Base-by-base conservation (phyloP, 2,113 vertebrate species). In the Eulacestoma nigropectus region DNA sequence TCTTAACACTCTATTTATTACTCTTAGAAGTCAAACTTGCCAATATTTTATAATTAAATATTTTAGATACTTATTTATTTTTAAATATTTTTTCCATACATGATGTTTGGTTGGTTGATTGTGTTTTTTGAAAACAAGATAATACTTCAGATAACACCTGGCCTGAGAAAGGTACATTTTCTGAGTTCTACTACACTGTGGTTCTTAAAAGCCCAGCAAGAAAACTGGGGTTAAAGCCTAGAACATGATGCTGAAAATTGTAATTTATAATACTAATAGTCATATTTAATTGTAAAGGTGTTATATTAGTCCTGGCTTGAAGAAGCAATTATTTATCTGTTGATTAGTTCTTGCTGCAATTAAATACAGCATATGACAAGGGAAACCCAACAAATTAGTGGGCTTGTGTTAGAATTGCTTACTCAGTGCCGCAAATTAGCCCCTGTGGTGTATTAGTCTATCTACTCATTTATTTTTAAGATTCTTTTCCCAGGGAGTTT, bases 401-500 rank as follows among this genome's bases (percentile, higher is more conserved):
- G 16, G 47, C 50, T 55, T 68, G 23, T 67, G 39, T 95, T 91
- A 57, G n/a, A 87, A 85, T 27, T 91, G 53, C 41, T 84, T 79
- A 42, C 27, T 87, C 67, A 1, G 1, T 72, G 55, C 74, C 0
- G 0, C 67, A 79, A 55, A 93, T 93, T 79, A 89, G 23, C 37
- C 82, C 39, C 68, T 50, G 1, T 62, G 75, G 85, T 83, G 20
- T 73, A 63, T 76, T 93, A 89, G 32, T 76, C 39, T 82, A 42
- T 94, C 53, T 2, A 21, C 41, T 93, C 62, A 85, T 91, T 94
- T 94, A 73, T 89, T 95, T 93, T 96, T 85, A 65, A 84, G 87
- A 85, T 83, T 91, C 59, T 90, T 72, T 87, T 77, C 46, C 74
- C 27, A 50, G 44, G n/a, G 72, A 94, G 79, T 65, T 93, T 86